Base-by-base conservation (phyloP, 2,888 invertebrate genomes). In the Morpho deidamia region DNA sequence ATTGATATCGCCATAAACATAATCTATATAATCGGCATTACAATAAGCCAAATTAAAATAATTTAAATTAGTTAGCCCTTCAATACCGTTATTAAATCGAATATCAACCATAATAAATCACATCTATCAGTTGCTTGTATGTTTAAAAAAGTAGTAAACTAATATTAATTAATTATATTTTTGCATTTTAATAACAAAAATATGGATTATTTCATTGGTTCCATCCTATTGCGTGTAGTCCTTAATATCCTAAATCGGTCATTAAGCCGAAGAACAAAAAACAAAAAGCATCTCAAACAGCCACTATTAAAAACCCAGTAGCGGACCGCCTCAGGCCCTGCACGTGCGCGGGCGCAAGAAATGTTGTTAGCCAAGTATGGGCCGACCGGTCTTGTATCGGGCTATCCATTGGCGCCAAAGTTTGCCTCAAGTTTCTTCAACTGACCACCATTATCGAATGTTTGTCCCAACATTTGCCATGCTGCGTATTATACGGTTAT, bases 271-370 rank as follows among this genome's bases (percentile, higher is more conserved):
- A 40, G 47, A 55, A 59, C 71, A 75, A 70, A n/a, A 72, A 69
- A 71, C 68, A 71, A 23, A 72, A 68, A 69, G 63, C 61, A 71
- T 65, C 71, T 55, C 39, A 76, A 83, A 81, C 79, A 81, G 74
- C 61, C 70, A 71, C 73, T 72, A 81, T 79, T 80, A 80, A 78
- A 72, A 81, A 72, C 69, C 77, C 85, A 75, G 88, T 86, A 87
- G 85, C 85, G 60, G 62, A 61, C 66, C 59, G 83, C 82, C 81
- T 63, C 70, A 64, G 72, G 85, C 72, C 61, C 46, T 83, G 77
- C 86, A 84, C 85, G 84, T 83, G 85, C 85, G 78, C 66, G 42
- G 46, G 54, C 61, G 58, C 59, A 58, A 60, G 58, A 68, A 73
- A 74, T 74, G 70, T 65, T 67, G 74, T 66, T 66, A 62, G 62